Percentiles rank a stretch among this genome's conserved stretches.
Conservation (phyloP, 1,140 invertebrate species). For the Pseudomyrmex pallidus region DNA sequence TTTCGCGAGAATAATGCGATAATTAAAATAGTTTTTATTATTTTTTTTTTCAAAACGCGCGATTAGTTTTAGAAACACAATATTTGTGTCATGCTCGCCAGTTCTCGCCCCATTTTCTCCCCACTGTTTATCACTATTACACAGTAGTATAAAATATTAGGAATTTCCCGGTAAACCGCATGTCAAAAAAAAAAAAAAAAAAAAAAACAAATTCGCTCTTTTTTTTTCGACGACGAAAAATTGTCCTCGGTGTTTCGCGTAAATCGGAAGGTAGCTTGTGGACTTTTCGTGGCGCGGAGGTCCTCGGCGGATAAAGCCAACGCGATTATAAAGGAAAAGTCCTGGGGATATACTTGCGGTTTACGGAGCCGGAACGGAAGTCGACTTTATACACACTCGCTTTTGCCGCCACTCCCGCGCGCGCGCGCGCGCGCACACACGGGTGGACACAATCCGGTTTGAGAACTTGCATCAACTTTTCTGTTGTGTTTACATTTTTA, state of each 20-base stretch:
- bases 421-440: constrained; percentile 12
- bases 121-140: constrained; percentile 26
- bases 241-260: constrained; percentile 51
- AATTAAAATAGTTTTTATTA: background rate
- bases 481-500: constrained; percentile 55
- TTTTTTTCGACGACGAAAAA: constrained; percentile 42
- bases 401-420: constrained; percentile 11
- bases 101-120: background rate
- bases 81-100: background rate
- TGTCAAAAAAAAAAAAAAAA: background rate
- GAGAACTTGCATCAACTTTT: constrained; percentile 44
- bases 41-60: background rate
- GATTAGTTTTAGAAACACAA: background rate
- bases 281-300: constrained; percentile 35
- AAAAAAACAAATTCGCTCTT: background rate
- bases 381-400: constrained; percentile 51
- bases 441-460: constrained; percentile 47
- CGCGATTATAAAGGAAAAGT: constrained; percentile 64
- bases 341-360: constrained; percentile 49
- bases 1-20: background rate
- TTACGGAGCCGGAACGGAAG: constrained; percentile 57
- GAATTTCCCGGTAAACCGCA: background rate
- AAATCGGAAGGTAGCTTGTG: constrained; percentile 52
- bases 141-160: background rate
- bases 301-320: constrained; percentile 50